A percentile compares a stretch with the other conserved stretches of the same genome.
phyloP scores from a whole-genome alignment of 2,797 vertebrate species.

The Anisognathus igniventris region DNA sequence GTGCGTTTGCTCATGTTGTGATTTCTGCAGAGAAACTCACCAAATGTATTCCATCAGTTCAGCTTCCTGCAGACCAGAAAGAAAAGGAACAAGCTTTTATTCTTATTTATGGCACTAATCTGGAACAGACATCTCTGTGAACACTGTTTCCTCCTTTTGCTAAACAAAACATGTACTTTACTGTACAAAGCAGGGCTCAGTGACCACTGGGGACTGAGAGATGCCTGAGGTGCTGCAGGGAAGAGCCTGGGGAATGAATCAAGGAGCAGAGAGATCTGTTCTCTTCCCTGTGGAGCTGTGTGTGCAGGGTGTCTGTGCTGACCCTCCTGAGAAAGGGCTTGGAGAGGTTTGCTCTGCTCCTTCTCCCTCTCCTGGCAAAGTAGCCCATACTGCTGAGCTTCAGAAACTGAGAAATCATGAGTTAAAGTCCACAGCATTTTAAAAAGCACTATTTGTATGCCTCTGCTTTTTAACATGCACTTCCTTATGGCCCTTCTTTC shows the following conservation, averaged over 20 bases:
- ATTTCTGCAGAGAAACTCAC: slow-evolving; percentile 35
- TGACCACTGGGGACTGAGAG: neutral
- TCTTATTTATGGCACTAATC: neutral
- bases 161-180: neutral
- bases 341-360: neutral
- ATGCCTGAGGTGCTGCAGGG: neutral
- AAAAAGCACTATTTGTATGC: neutral
- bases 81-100: neutral
- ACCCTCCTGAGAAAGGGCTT: neutral
- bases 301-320: neutral
- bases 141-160: neutral
- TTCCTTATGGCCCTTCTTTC: neutral
- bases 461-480: neutral
- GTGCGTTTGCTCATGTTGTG: neutral
- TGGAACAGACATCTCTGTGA: neutral
- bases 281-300: neutral
- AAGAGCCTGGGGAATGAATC: neutral
- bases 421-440: neutral
- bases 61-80: neutral
- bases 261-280: neutral
- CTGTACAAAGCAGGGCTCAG: neutral
- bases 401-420: neutral
- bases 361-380: neutral
- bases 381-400: neutral
- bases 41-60: neutral